phyloP scores from a whole-genome alignment of 2,888 invertebrate genomes.

The Acronicta aceris region DNA sequence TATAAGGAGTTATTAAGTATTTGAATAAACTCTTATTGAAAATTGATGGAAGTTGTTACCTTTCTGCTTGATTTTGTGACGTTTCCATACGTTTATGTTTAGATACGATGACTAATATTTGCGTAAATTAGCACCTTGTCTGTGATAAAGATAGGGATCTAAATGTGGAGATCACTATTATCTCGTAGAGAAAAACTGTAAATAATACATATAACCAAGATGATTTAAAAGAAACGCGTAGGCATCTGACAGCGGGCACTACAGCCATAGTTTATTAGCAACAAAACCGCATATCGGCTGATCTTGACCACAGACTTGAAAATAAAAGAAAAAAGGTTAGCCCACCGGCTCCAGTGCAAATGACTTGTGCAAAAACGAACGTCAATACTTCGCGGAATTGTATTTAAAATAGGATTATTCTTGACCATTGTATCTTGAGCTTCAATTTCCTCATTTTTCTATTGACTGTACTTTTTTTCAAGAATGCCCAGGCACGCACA shows the following conservation, averaged over 20 bases:
- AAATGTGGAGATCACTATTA: too few species aligned
- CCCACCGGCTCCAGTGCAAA: slow-evolving; percentile 67
- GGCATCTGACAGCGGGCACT: slow-evolving; percentile 32
- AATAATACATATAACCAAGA: background rate
- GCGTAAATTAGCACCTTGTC: too few species aligned
- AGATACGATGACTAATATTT: too few species aligned
- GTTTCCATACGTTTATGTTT: too few species aligned
- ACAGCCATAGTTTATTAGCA: slow-evolving; percentile 10
- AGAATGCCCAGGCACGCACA: too few species aligned
- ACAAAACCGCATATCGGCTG: slow-evolving; percentile 14
- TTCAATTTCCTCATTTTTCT: slow-evolving; percentile 30
- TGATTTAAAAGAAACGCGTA: slow-evolving; percentile 7
- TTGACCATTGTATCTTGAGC: slow-evolving; percentile 62
- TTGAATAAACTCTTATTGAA: too few species aligned
- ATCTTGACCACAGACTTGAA: slow-evolving; percentile 24
- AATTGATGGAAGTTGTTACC: too few species aligned
- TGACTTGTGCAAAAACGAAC: slow-evolving; percentile 76
- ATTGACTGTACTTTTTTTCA: too few species aligned
- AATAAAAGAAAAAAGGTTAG: slow-evolving; percentile 50
- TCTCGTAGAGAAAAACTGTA: too few species aligned
- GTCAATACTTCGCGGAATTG: slow-evolving; percentile 70
- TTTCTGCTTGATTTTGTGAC: too few species aligned
- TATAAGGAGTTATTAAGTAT: too few species aligned
- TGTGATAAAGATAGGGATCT: too few species aligned
- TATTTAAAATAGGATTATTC: slow-evolving; percentile 75